Percentiles rank a stretch among this genome's conserved stretches.
Evolutionary conservation across 1,140 invertebrate genomes (phyloP).

Genomic region (Plodia interpunctella): DNA sequence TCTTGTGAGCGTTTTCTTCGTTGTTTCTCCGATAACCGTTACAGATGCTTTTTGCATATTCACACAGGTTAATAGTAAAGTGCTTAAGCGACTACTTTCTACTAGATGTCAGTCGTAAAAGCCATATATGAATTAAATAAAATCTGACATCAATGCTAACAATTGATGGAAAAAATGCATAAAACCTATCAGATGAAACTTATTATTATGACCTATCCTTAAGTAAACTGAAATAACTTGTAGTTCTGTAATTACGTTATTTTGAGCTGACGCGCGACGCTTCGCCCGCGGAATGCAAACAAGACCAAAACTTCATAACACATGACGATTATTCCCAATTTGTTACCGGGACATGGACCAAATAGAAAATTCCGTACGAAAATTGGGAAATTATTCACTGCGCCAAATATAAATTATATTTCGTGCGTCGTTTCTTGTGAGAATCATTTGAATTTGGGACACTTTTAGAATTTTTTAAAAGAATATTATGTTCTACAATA

Average conservation of each 20-base stretch:
- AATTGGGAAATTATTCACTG: constrained; percentile 11
- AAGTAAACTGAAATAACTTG: no score
- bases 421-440: not conserved
- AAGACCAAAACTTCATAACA: constrained; percentile 52
- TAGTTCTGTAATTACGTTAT: not conserved
- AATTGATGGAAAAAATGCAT: no score
- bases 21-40: no score
- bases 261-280: constrained; percentile 20
- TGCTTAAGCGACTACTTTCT: no score
- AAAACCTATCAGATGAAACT: not conserved
- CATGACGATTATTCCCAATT: constrained; percentile 58
- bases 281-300: constrained; percentile 61
- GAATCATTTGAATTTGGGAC: not conserved
- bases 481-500: no score
- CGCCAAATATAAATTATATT: not conserved
- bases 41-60: no score
- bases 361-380: constrained; percentile 26
- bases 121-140: no score
- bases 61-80: no score
- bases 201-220: not conserved
- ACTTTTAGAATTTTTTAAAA: no score
- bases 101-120: no score
- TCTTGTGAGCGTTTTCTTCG: no score
- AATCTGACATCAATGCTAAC: no score
- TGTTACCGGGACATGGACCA: constrained; percentile 28